A percentile compares a stretch with the other conserved stretches of the same genome.
Evolutionary conservation across 1,140 invertebrate genomes (phyloP).

Genomic region (Hermetia illucens): DNA sequence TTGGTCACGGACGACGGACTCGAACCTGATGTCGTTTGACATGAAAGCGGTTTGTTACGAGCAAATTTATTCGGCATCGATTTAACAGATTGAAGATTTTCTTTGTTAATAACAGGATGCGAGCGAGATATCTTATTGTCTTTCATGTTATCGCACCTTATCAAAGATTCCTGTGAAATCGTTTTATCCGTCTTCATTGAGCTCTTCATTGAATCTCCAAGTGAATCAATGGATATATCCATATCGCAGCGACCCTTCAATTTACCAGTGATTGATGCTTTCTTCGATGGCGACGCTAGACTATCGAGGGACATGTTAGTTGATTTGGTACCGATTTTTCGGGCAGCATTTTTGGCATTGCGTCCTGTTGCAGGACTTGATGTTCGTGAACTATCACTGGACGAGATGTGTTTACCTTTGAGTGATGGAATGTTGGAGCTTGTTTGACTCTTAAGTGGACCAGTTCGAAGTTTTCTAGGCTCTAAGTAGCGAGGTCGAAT

Average conservation of each 20-base stretch:
- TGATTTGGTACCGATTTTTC: constrained; percentile 30
- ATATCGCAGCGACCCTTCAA: constrained; percentile 18
- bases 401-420: constrained; percentile 25
- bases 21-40: constrained; percentile 15
- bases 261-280: constrained; percentile 14
- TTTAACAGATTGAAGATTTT: background rate
- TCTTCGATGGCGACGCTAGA: constrained; percentile 29
- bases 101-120: constrained; percentile 7
- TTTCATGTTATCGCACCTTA: constrained; percentile 11
- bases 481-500: constrained; percentile 43
- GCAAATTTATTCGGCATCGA: background rate
- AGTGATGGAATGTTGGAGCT: constrained; percentile 36
- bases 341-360: constrained; percentile 15
- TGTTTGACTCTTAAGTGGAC: constrained; percentile 34
- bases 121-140: constrained; percentile 4
- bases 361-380: constrained; percentile 50
- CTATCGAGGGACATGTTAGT: constrained; percentile 37
- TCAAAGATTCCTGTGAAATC: constrained; percentile 27
- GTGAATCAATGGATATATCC: constrained; percentile 36
- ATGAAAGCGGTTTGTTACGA: background rate
- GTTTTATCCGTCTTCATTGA: constrained; percentile 29
- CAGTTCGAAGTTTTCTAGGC: constrained; percentile 30
- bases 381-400: constrained; percentile 38
- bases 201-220: constrained; percentile 34
- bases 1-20: constrained; percentile 27